These are phyloP conservation scores for Manacus vitellinus DNA, from an alignment of 2,113 vertebrate genomes.

Conservation along the genomic window DNA sequence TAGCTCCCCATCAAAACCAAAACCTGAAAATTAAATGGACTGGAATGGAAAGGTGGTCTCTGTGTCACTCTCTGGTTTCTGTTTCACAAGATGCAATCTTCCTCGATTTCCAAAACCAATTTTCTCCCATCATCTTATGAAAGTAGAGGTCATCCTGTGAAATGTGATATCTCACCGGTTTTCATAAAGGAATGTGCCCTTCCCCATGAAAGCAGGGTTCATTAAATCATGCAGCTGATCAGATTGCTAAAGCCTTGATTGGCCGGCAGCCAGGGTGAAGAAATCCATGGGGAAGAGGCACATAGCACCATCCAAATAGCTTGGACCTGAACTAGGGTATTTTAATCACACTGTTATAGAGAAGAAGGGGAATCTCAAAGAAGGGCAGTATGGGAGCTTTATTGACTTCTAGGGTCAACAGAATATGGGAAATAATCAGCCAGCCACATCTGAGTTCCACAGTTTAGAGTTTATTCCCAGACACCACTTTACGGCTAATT, in stretches of 20 bases:
- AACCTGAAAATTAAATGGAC: constrained; percentile 60
- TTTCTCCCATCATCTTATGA: constrained; percentile 73
- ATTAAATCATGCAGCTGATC: constrained; percentile 69
- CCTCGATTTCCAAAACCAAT: constrained; percentile 75
- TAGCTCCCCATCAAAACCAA: constrained; percentile 45
- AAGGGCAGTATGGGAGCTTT: not conserved
- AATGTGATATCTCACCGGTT: constrained; percentile 67
- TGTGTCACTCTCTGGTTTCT: constrained; percentile 58
- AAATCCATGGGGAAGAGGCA: constrained; percentile 48
- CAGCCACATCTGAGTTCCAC: not conserved
- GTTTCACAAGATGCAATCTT: constrained; percentile 68
- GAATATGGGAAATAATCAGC: not conserved
- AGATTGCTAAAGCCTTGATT: constrained; percentile 63
- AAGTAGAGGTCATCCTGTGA: constrained; percentile 70
- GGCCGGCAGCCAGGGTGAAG: constrained; percentile 17
- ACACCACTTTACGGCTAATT: not conserved
- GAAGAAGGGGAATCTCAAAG: not conserved
- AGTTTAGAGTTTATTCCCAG: not conserved
- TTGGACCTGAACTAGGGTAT: not conserved
- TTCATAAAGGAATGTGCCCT: constrained; percentile 64
- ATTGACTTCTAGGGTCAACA: not conserved
- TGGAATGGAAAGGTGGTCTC: constrained; percentile 63
- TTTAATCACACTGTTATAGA: constrained; percentile 7
- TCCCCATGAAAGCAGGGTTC: constrained; percentile 59
- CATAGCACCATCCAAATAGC: constrained; percentile 28